phyloP scores from a whole-genome alignment of 2,113 vertebrate genomes.

The Sprattus sprattus region DNA sequence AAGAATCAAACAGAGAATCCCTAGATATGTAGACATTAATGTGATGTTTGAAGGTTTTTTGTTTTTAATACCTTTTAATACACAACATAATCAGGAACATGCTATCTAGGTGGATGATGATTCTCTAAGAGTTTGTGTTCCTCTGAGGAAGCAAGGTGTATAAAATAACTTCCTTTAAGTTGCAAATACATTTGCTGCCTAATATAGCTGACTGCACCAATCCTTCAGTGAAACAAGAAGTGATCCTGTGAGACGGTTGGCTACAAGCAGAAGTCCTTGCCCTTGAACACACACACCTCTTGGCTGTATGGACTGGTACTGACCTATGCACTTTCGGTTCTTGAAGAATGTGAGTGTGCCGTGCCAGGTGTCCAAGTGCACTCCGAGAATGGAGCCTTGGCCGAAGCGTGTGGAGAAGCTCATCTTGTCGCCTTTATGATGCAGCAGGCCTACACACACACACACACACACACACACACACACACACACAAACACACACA shows the following conservation, averaged over 20 bases:
- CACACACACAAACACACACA: no score
- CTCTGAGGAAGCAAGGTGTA: not conserved
- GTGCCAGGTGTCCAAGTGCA: constrained; percentile 95
- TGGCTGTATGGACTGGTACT: constrained; percentile 41
- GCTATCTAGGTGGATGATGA: no score
- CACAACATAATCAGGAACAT: no score
- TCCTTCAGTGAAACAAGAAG: not conserved
- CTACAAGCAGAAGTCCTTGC: not conserved
- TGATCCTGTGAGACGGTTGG: not conserved
- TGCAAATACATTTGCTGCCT: not conserved
- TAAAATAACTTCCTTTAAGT: not conserved
- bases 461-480: not conserved
- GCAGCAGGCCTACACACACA: constrained; percentile 79
- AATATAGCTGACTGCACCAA: not conserved
- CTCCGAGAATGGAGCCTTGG: constrained; percentile 96
- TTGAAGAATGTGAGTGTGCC: constrained; percentile 95
- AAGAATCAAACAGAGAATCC: not conserved
- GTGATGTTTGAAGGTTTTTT: no score
- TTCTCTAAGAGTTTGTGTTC: no score
- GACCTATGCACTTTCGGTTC: constrained; percentile 95
- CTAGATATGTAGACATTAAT: not conserved
- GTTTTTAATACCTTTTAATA: no score
- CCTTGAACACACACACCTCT: not conserved
- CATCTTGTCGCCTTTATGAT: constrained; percentile 91
- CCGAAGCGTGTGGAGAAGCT: constrained; percentile 93